Conservation (phyloP, 2,113 vertebrate genomes). For the Casuarius casuarius region DNA sequence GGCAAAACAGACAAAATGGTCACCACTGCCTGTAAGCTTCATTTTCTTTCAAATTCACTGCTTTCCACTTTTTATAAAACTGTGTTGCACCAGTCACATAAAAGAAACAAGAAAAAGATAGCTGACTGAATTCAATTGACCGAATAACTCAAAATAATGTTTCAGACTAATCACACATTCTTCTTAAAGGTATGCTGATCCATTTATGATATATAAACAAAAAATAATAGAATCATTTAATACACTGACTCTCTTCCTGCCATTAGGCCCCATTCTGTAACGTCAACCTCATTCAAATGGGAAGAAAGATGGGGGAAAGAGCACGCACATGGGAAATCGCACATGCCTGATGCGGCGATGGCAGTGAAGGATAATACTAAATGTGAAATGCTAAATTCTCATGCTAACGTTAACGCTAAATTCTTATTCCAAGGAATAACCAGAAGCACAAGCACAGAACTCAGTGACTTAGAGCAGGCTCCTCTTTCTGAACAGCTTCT, state of each 20-base stretch:
- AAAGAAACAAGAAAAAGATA: conserved; percentile 7
- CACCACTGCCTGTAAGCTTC: not conserved
- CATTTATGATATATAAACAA: not conserved
- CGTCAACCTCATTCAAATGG: not conserved
- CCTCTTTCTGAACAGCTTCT: not conserved
- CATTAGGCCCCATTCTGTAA: not conserved
- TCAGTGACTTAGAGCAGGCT: not conserved
- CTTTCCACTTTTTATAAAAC: not conserved
- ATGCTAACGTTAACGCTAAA: not conserved
- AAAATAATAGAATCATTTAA: conserved; percentile 20
- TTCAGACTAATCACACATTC: not conserved
- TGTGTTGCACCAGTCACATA: not conserved
- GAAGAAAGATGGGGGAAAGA: not conserved
- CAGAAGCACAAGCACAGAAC: not conserved
- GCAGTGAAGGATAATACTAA: not conserved
- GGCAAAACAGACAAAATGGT: not conserved
- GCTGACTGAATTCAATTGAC: not conserved
- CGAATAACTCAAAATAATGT: not conserved
- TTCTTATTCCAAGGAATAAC: not conserved
- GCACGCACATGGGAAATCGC: not conserved
- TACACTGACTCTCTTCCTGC: not conserved
- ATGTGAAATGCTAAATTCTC: not conserved
- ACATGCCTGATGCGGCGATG: not conserved
- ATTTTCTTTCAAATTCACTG: not conserved
- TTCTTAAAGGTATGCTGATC: not conserved